Evolutionary conservation across 2,888 invertebrate species (phyloP).

Genomic region (Julus scanicus): DNA sequence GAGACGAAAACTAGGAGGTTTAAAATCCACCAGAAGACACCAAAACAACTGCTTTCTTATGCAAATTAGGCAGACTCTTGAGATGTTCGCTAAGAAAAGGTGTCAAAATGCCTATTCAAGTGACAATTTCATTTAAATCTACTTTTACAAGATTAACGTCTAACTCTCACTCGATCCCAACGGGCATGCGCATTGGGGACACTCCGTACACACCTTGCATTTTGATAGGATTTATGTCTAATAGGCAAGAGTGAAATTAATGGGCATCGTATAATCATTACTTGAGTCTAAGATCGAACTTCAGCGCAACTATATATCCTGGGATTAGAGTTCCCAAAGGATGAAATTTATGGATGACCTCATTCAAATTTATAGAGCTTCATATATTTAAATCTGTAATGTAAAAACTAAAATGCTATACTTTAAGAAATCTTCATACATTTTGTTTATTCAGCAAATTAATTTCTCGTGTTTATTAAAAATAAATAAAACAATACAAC

Average conservation of each 20-base stretch:
- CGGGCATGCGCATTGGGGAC: conserved; percentile 1
- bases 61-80: conserved; percentile 12
- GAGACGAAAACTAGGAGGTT: background rate
- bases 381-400: no score
- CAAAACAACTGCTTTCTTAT: conserved; percentile 33
- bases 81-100: conserved; percentile 26
- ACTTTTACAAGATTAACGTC: conserved; percentile 10
- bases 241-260: background rate
- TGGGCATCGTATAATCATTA: background rate
- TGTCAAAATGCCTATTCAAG: conserved; percentile 7
- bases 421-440: no score
- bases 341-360: no score
- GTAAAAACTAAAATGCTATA: no score
- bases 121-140: conserved; percentile 33
- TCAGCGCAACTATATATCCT: no score
- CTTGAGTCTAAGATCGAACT: background rate
- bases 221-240: background rate
- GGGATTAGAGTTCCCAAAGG: no score
- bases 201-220: conserved; percentile 9
- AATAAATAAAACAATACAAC: no score
- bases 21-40: background rate
- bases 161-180: conserved; percentile 18
- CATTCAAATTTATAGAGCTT: no score
- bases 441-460: no score
- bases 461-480: no score